Percentiles rank a stretch among this genome's conserved stretches.
Conservation (phyloP, 2,113 vertebrate species). For the Oncorhynchus tshawytscha region DNA sequence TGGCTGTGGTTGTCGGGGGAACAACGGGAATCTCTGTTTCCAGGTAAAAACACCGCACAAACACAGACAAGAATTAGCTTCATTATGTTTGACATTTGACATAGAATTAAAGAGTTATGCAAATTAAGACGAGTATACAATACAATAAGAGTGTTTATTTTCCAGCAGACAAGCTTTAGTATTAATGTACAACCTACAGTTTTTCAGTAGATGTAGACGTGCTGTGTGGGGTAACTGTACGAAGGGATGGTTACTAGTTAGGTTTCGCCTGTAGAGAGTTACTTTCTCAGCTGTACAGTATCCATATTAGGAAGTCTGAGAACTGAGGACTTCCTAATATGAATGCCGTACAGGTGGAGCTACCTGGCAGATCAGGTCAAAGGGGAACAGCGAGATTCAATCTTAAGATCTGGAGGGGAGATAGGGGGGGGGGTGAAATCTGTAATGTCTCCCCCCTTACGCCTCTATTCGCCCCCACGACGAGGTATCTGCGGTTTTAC, state of each 20-base stretch:
- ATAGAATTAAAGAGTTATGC: not conserved
- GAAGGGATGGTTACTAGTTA: not conserved
- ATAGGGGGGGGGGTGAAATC: not conserved
- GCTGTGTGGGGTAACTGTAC: not conserved
- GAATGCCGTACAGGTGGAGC: not conserved
- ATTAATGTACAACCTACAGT: not conserved
- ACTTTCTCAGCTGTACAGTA: too few species aligned
- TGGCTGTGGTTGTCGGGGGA: conserved; percentile 83
- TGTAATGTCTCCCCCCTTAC: conserved; percentile 1
- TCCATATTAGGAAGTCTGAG: too few species aligned
- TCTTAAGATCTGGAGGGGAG: not conserved
- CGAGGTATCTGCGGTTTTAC: not conserved
- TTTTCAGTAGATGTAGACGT: not conserved
- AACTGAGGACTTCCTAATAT: not conserved
- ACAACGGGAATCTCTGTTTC: conserved; percentile 87
- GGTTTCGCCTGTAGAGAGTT: not conserved
- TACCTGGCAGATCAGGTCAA: conserved; percentile 6
- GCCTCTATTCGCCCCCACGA: not conserved
- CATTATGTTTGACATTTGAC: too few species aligned
- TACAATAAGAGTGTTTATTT: not conserved
- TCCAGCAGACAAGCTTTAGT: conserved; percentile 31
- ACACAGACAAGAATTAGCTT: not conserved
- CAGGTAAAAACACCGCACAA: conserved; percentile 17
- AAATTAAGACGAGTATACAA: not conserved
- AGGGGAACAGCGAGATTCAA: not conserved